phyloP scores from a whole-genome alignment of 2,888 invertebrate genomes.

The Apeira syringaria region DNA sequence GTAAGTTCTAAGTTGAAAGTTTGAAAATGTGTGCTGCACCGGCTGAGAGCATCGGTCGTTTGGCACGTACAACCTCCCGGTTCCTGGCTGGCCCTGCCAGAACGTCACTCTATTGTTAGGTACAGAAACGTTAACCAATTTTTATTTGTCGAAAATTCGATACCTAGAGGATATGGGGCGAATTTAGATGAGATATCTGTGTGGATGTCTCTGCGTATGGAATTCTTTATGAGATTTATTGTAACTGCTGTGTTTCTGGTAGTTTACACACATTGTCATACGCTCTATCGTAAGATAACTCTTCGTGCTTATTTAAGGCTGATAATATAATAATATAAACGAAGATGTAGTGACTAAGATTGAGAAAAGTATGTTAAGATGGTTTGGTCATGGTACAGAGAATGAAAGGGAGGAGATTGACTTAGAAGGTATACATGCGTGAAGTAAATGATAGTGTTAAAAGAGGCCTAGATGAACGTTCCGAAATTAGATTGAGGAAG shows the following conservation, averaged over 20 bases:
- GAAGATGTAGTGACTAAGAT: too few species aligned
- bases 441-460: too few species aligned
- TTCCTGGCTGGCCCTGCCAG: slow-evolving; percentile 39
- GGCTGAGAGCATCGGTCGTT: slow-evolving; percentile 42
- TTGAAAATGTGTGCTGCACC: slow-evolving; percentile 15
- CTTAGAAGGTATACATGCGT: too few species aligned
- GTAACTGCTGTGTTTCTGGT: not conserved
- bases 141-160: slow-evolving; percentile 50
- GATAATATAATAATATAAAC: too few species aligned
- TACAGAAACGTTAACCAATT: slow-evolving; percentile 51
- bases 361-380: too few species aligned
- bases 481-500: too few species aligned
- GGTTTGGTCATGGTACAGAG: too few species aligned
- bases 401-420: too few species aligned
- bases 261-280: too few species aligned
- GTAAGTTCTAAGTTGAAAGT: slow-evolving; percentile 10
- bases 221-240: slow-evolving; percentile 7
- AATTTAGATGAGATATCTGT: slow-evolving; percentile 18
- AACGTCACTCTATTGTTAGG: slow-evolving; percentile 51
- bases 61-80: slow-evolving; percentile 49
- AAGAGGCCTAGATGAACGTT: too few species aligned
- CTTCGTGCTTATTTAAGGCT: too few species aligned
- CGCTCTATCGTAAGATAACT: too few species aligned
- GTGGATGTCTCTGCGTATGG: slow-evolving; percentile 6
- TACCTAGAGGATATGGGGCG: slow-evolving; percentile 17